Evolutionary conservation across 2,113 vertebrate genomes (phyloP).

Genomic region (Zosterops borbonicus): DNA sequence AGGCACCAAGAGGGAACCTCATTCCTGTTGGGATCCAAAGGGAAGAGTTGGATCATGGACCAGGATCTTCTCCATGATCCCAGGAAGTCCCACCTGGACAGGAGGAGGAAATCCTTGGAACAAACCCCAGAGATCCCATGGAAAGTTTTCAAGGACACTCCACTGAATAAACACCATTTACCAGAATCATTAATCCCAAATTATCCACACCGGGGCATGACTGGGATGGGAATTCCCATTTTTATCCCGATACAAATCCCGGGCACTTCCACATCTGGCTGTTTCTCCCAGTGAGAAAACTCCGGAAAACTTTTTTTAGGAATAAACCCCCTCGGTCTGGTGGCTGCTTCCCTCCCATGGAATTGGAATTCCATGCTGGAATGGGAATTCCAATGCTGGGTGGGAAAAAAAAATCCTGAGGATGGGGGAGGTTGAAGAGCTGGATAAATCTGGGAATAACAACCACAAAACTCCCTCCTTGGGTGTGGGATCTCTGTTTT

Average conservation of each 20-base stretch:
- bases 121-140: not conserved
- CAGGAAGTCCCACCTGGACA: no score
- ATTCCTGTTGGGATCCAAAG: not conserved
- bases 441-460: no score
- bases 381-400: not conserved
- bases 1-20: not conserved
- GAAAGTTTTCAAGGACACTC: no score
- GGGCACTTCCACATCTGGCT: no score
- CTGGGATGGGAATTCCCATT: not conserved
- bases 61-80: no score
- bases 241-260: not conserved
- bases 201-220: accelerated
- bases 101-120: no score
- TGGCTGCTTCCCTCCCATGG: accelerated
- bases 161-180: no score
- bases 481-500: no score
- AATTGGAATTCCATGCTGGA: not conserved
- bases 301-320: not conserved
- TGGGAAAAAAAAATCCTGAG: not conserved
- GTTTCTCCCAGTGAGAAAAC: not conserved
- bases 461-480: no score
- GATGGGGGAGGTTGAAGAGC: no score
- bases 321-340: accelerated
- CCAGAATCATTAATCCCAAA: not conserved
- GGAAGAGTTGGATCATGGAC: no score